Evolutionary conservation across 2,888 invertebrate genomes (phyloP).

Genomic region (Falcaria lacertinaria): DNA sequence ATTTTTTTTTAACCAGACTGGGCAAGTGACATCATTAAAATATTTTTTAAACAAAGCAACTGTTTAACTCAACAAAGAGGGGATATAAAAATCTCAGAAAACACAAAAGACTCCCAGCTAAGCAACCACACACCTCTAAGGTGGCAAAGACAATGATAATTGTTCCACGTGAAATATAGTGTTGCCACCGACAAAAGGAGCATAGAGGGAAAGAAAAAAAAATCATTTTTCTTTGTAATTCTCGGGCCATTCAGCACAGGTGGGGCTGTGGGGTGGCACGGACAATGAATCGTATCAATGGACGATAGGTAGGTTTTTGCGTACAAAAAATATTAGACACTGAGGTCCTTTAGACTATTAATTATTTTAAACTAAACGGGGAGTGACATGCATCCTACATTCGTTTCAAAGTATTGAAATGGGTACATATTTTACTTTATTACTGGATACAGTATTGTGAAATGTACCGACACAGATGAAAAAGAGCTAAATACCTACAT

Average conservation of each 20-base stretch:
- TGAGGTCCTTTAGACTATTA: conserved; percentile 55
- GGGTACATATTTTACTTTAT: too few relatives aligned
- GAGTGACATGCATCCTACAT: conserved; percentile 26
- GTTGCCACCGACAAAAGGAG: conserved; percentile 74
- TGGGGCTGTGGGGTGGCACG: conserved; percentile 67
- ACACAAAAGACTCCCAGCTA: conserved; percentile 38
- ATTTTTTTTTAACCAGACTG: too few relatives aligned
- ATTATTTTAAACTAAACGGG: conserved; percentile 50
- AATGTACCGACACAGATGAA: too few relatives aligned
- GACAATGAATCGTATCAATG: conserved; percentile 74
- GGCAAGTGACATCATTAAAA: too few relatives aligned
- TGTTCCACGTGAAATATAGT: conserved; percentile 77
- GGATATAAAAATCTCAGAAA: conserved; percentile 30
- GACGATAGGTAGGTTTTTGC: conserved; percentile 61
- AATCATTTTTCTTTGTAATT: conserved; percentile 70
- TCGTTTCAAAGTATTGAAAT: too few relatives aligned
- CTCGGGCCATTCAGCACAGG: conserved; percentile 72
- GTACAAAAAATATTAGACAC: conserved; percentile 48
- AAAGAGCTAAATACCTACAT: too few relatives aligned
- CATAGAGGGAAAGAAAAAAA: conserved; percentile 64
- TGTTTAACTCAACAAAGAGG: conserved; percentile 25
- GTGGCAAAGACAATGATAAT: conserved; percentile 79
- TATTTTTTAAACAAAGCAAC: conserved; percentile 14
- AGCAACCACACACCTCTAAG: conserved; percentile 57
- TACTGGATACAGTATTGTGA: too few relatives aligned